phyloP scores from a whole-genome alignment of 2,113 vertebrate species.

The Noturus placidus region DNA sequence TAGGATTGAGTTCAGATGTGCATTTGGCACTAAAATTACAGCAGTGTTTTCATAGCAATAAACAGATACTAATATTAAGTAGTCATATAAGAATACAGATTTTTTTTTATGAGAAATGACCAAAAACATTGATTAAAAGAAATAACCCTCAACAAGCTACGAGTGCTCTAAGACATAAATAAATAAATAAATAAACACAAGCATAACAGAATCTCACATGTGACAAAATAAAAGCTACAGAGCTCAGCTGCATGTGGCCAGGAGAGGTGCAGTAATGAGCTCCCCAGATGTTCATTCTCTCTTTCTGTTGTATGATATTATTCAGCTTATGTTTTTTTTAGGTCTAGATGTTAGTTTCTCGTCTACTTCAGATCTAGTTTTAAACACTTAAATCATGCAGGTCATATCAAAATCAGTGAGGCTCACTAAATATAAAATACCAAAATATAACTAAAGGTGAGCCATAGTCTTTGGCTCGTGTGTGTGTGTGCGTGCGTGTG shows the following conservation, averaged over 20 bases:
- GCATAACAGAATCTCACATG: background rate
- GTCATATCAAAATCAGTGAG: background rate
- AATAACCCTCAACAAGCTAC: background rate
- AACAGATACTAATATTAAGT: background rate
- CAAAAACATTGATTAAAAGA: background rate
- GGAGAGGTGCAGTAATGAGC: slow-evolving; percentile 27
- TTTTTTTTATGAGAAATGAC: background rate
- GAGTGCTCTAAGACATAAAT: background rate
- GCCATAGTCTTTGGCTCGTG: no score
- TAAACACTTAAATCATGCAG: background rate
- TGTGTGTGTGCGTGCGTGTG: no score
- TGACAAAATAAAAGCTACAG: slow-evolving; percentile 11
- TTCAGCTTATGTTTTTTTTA: background rate
- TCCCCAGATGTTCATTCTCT: slow-evolving; percentile 18
- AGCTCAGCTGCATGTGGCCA: background rate
- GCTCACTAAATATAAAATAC: background rate
- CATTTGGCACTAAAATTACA: background rate
- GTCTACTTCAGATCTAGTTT: background rate
- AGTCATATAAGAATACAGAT: no score
- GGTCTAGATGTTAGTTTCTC: background rate
- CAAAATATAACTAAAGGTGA: background rate
- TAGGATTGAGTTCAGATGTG: background rate
- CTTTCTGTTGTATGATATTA: slow-evolving; percentile 2
- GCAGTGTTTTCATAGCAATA: background rate
- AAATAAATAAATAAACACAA: background rate